These are phyloP conservation scores for Platysteira castanea DNA, from an alignment of 2,113 vertebrate genomes.

Conservation along the genomic window DNA sequence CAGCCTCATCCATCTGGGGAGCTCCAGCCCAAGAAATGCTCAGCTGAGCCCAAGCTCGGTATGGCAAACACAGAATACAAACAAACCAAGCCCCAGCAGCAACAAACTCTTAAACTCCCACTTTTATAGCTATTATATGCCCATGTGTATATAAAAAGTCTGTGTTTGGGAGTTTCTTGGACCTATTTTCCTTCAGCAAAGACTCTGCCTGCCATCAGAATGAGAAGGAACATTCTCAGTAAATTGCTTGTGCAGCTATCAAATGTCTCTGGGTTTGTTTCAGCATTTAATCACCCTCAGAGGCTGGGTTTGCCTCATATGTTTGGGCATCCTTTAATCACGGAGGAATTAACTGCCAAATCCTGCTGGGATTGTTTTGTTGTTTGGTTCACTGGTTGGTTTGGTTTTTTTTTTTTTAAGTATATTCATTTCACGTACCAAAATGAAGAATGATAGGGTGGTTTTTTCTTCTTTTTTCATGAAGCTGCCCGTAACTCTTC, in stretches of 20 bases:
- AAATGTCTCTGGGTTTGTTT: slow-evolving; percentile 33
- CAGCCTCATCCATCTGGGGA: not conserved
- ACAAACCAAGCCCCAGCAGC: not conserved
- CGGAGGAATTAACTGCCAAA: not conserved
- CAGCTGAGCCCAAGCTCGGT: not conserved
- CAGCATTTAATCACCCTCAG: slow-evolving; percentile 18
- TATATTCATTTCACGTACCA: not conserved
- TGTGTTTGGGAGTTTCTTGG: not conserved
- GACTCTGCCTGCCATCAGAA: not conserved
- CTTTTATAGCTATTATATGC: not conserved
- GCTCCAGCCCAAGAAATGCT: not conserved
- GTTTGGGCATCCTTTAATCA: slow-evolving; percentile 44
- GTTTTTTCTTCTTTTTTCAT: accelerated
- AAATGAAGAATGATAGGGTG: not conserved
- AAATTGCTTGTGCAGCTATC: not conserved
- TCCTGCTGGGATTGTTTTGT: not conserved
- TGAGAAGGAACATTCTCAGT: not conserved
- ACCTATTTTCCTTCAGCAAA: not conserved
- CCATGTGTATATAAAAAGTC: not conserved
- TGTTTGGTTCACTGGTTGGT: not conserved
- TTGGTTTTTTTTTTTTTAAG: not conserved
- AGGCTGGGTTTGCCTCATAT: slow-evolving; percentile 9
- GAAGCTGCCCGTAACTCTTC: not conserved
- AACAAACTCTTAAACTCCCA: not conserved
- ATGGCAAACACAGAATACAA: not conserved